phyloP scores from a whole-genome alignment of 2,113 vertebrate species.

The Fulica atra region DNA sequence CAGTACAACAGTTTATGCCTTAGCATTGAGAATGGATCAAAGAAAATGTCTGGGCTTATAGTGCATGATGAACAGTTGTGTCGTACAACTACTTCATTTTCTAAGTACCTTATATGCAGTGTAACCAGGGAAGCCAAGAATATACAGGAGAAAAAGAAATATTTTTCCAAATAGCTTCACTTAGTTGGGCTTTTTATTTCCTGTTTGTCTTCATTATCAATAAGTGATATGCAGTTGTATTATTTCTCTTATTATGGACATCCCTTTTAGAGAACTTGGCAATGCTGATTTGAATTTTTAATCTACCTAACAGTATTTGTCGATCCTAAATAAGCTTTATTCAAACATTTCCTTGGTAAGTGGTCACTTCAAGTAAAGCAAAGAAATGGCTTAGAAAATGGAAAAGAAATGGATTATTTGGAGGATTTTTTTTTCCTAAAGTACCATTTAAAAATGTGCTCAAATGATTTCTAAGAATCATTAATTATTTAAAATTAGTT shows the following conservation, averaged over 20 bases:
- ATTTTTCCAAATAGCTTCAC: not conserved
- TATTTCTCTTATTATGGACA: not conserved
- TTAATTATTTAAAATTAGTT: constrained; percentile 72
- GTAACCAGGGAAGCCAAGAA: not conserved
- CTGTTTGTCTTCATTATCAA: not conserved
- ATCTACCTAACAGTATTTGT: not conserved
- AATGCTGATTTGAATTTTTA: not conserved
- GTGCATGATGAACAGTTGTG: not conserved
- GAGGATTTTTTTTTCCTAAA: not conserved
- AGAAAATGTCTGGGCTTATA: not conserved
- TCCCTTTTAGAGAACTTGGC: not conserved
- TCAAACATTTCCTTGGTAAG: not conserved
- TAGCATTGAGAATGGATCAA: not conserved
- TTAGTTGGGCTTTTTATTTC: not conserved
- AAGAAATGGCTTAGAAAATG: not conserved
- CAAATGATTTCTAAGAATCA: constrained; percentile 43
- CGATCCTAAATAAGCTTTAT: not conserved
- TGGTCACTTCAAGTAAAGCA: not conserved
- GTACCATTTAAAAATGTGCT: not conserved
- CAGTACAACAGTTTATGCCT: not conserved
- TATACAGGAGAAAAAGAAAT: not conserved
- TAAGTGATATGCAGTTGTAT: not conserved
- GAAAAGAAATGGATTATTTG: not conserved
- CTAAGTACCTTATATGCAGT: not conserved
- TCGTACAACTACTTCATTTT: not conserved